Conservation (phyloP, 1,140 invertebrate species). For the Batillaria attramentaria region DNA sequence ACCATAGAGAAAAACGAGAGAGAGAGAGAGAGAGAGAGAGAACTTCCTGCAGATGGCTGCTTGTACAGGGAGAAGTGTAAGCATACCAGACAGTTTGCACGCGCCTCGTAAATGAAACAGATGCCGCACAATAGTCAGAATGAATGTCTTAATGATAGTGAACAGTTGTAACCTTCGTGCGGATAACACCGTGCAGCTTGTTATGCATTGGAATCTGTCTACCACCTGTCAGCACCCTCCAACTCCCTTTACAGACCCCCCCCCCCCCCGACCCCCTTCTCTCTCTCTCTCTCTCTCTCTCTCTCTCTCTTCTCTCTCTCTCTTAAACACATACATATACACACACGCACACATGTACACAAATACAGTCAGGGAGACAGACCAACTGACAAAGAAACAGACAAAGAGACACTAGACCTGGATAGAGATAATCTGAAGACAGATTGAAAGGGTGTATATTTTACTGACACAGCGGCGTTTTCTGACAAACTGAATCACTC, state of each 20-base stretch:
- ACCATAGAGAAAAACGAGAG: too few relatives aligned
- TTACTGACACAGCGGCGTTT: too few relatives aligned
- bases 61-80: neutral
- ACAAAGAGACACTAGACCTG: slow-evolving; percentile 17
- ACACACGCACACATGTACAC: neutral
- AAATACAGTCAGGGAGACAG: neutral
- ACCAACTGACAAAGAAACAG: neutral
- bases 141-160: neutral
- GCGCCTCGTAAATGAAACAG: neutral
- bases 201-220: too few relatives aligned
- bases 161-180: neutral
- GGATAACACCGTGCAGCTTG: neutral
- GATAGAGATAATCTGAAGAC: too few relatives aligned
- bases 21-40: too few relatives aligned
- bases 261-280: neutral
- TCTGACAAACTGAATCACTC: too few relatives aligned
- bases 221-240: neutral
- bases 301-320: neutral
- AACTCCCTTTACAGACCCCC: neutral
- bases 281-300: neutral
- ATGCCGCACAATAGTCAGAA: neutral
- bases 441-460: too few relatives aligned
- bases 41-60: too few relatives aligned
- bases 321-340: neutral
- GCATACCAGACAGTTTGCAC: neutral